Evolutionary conservation across 2,888 invertebrate genomes (phyloP), one percentile per base, ranked within the genome.

Genomic region (Cataglyphis cursor): DNA sequence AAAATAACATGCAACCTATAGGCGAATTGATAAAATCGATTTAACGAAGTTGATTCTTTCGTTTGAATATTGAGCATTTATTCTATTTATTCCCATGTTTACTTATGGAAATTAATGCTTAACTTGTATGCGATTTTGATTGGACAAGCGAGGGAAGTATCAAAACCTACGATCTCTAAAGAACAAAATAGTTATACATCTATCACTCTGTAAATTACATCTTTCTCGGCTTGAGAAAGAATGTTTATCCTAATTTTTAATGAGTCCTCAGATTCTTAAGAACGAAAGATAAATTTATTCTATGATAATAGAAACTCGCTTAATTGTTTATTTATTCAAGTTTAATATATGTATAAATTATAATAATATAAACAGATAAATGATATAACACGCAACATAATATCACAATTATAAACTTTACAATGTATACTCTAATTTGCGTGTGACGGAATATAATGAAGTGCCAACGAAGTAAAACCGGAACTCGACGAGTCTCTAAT

Each of bases 371-470:
- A 48, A 6, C 18, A 6, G 35, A 31, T 31, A 31, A n/a, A 48
- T 6, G n/a, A 57, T 24, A 24, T 12, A 57, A 57, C 12, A 5
- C 12, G 5, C 12, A 24, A 57, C 21, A 24, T n/a, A n/a, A n/a
- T n/a, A 57, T 57, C 6, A 65, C 8, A 51, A 44, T 24, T 12
- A 44, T 65, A 15, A 65, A 65, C 18, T 64, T 38, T 64, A 10
- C 64, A 35, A 31, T 61, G 15, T 61, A 62, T 51, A 64, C 4
- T 35, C 6, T 21, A 9, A 24, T 35, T n/a, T 24, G 1, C 18
- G 21, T 9, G 10, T 41, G 72, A 85, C 21, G 51, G 28, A 41
- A 62, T 73, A 64, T 82, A 88, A 85, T 86, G 57, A 81, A 81
- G 74, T 81, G 81, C 57, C 78, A 85, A 88, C 54, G 62, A 66